These are phyloP conservation scores for Dasypolia templi DNA, from an alignment of 2,888 invertebrate genomes.

Conservation along the genomic window DNA sequence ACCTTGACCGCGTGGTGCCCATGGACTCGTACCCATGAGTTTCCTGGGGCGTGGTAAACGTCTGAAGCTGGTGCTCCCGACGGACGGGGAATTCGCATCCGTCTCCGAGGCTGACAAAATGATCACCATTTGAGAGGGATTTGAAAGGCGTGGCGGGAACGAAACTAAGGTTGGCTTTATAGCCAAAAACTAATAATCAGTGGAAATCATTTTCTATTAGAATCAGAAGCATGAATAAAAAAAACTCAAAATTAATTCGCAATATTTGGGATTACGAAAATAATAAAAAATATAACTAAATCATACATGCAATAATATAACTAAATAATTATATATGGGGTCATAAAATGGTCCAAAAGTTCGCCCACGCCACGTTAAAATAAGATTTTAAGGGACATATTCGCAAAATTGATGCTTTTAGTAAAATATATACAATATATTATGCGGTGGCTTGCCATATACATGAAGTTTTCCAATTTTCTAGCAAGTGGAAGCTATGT, in stretches of 20 bases:
- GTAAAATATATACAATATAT: constrained; percentile 31
- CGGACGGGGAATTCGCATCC: constrained; percentile 96
- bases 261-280: neutral
- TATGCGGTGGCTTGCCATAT: constrained; percentile 28
- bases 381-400: constrained; percentile 11
- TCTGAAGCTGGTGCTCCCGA: constrained; percentile 91
- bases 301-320: constrained; percentile 6
- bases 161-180: constrained; percentile 44
- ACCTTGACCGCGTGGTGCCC: constrained; percentile 96
- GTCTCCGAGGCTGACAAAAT: constrained; percentile 95
- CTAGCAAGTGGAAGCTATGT: constrained; percentile 47
- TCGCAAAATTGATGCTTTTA: constrained; percentile 17
- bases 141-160: constrained; percentile 64
- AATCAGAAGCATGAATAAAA: neutral
- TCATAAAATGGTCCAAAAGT: constrained; percentile 37
- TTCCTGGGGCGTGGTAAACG: constrained; percentile 85
- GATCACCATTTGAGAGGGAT: constrained; percentile 69
- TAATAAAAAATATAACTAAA: neutral
- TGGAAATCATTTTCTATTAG: neutral
- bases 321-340: neutral
- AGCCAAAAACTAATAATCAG: neutral
- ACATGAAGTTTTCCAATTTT: constrained; percentile 29
- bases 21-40: constrained; percentile 95
- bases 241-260: neutral
- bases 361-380: constrained; percentile 59